phyloP scores from a whole-genome alignment of 2,888 invertebrate genomes.

The Lepeophtheirus nordmannii region DNA sequence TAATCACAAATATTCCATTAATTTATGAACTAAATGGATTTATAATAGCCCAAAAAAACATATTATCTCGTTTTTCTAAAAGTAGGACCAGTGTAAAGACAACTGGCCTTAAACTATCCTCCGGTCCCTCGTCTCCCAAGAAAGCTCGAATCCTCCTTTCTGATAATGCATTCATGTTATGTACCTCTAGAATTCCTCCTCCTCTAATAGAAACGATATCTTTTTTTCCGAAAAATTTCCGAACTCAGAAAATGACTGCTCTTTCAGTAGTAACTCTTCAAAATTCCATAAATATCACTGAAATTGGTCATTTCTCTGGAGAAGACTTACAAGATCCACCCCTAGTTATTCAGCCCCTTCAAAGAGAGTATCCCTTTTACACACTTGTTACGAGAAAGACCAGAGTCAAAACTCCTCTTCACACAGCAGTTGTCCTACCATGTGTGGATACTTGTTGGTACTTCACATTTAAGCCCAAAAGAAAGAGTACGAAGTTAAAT shows the following conservation, averaged over 20 bases:
- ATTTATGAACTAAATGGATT: not conserved
- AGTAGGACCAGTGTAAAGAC: not conserved
- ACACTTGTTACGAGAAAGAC: not conserved
- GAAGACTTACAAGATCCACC: conserved; percentile 1
- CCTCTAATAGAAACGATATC: too few species aligned
- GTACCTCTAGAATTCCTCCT: too few species aligned
- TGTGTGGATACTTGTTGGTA: not conserved
- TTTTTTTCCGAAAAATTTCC: too few species aligned
- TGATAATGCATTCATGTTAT: too few species aligned
- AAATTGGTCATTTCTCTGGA: not conserved
- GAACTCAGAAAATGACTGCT: not conserved
- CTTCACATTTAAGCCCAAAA: not conserved
- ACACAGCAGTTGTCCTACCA: not conserved
- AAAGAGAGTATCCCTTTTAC: not conserved
- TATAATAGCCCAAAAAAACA: not conserved
- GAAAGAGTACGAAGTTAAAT: not conserved
- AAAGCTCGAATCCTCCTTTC: not conserved
- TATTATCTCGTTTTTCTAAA: not conserved
- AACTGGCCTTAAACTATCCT: not conserved
- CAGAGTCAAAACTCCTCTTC: not conserved
- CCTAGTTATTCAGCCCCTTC: not conserved
- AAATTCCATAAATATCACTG: not conserved
- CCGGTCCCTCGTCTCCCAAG: not conserved
- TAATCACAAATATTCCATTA: too few species aligned
- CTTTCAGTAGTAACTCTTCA: not conserved